Evolutionary conservation across 2,797 vertebrate genomes (phyloP), one percentile per base, ranked within the genome.

Genomic region (Ctenosaura bakeri): DNA sequence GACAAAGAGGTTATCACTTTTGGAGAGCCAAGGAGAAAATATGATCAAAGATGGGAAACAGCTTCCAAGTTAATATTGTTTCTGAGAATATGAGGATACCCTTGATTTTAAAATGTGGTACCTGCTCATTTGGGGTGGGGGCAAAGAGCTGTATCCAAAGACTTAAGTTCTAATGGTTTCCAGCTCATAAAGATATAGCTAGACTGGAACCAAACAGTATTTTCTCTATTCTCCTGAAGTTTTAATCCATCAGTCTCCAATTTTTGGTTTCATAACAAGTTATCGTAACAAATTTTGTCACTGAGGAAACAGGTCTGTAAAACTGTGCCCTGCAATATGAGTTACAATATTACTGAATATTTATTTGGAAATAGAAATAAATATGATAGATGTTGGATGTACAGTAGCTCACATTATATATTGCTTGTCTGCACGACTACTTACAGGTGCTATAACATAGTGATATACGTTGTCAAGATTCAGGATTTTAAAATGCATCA

Each of bases 401-500:
- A 66, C 73, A 79, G 80, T 62, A 22, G 56, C 14, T 64, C 26
- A 62, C 9, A 38, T 83, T 56, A 83, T 69, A 77, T 69, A 78
- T 42, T 66, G 59, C 73, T 35, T 71, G 79, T 56, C 76, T 56
- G 62, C 59, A 78, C 62, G 88, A 83, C n/a, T 90, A 50, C 42
- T 82, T 90, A 82, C 56, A 88, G 50, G 66, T 82, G n/a, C 42
- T 35, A 66, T 78, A 89, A 78, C 35, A 86, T 86, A 81, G 84
- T 82, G 83, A 90, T 26, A 50, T 66, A 76, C 18, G 13, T 78
- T 83, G 90, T 78, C 90, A 90, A 74, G 59, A 78, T 78, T 42
- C 10, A 29, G n/a, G 73, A 84, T 76, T 83, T 90, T 88, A 35
- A 87, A 90, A 90, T 78, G 64, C 85, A 90, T 90, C 74, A 88